phyloP scores from a whole-genome alignment of 2,113 vertebrate genomes.

The zebrafish (Danio rerio) region DNA sequence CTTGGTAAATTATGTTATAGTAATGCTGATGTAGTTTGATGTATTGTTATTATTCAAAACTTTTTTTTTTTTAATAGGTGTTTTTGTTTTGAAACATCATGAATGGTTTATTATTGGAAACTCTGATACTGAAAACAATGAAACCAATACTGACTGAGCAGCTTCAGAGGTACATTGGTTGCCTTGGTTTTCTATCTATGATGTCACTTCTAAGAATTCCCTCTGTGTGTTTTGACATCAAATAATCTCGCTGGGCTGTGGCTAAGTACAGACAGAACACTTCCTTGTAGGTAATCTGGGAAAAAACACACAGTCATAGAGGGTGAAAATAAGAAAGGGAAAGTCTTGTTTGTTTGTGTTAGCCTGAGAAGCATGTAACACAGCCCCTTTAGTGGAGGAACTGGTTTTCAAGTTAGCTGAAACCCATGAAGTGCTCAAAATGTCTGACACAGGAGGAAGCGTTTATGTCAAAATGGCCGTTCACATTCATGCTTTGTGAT shows the following conservation, averaged over 20 bases:
- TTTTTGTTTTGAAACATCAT: too few species aligned
- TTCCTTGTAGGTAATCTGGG: background rate
- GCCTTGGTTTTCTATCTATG: constrained; percentile 3
- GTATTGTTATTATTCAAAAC: too few species aligned
- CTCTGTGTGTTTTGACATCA: background rate
- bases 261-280: background rate
- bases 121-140: too few species aligned
- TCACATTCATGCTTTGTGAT: background rate
- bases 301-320: background rate
- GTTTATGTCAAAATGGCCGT: background rate
- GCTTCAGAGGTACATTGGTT: background rate
- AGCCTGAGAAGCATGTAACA: background rate
- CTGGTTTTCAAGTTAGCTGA: constrained; percentile 1
- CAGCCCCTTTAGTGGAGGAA: background rate
- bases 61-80: too few species aligned
- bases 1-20: too few species aligned
- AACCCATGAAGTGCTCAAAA: background rate
- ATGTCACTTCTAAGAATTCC: constrained; percentile 3
- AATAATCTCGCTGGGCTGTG: background rate
- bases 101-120: too few species aligned
- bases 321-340: background rate
- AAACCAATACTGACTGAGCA: constrained; percentile 20
- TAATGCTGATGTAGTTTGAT: too few species aligned
- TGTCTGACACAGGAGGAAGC: background rate
- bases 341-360: background rate